Conservation (phyloP, 2,888 invertebrate species). For the Cenopis cana region DNA sequence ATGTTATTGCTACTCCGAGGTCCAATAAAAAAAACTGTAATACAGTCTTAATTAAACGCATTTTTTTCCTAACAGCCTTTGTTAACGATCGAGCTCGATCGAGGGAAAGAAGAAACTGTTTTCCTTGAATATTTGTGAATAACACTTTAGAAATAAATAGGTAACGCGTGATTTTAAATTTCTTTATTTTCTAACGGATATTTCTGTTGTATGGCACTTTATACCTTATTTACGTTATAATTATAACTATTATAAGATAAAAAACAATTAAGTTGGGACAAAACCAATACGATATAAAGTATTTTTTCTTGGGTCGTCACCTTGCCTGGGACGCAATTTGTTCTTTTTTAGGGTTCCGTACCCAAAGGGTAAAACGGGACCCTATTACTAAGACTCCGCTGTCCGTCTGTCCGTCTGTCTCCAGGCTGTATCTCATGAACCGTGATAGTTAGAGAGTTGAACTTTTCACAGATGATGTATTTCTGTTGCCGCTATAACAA, state of each 20-base stretch:
- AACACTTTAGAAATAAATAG: neutral
- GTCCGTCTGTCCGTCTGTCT: too few relatives aligned
- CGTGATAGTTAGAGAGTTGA: too few relatives aligned
- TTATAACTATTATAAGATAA: neutral
- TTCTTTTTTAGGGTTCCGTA: too few relatives aligned
- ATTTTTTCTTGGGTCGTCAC: neutral
- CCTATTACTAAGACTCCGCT: too few relatives aligned
- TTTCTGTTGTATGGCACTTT: neutral
- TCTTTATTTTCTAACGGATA: neutral
- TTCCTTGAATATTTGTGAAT: slow-evolving; percentile 12
- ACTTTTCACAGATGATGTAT: too few relatives aligned
- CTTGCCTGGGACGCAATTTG: too few relatives aligned
- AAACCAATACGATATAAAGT: neutral
- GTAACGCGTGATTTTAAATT: neutral
- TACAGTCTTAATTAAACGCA: slow-evolving; percentile 64
- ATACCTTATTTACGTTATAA: neutral
- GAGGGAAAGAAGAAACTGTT: neutral
- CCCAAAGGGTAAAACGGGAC: too few relatives aligned
- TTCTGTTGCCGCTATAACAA: too few relatives aligned
- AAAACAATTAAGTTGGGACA: neutral
- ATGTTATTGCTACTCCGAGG: slow-evolving; percentile 49
- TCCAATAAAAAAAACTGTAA: slow-evolving; percentile 58
- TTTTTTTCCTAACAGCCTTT: slow-evolving; percentile 54
- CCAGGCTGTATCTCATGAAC: too few relatives aligned
- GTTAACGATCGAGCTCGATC: slow-evolving; percentile 53